A percentile compares a stretch with the other conserved stretches of the same genome.
These are phyloP conservation scores for Akabosia matsudoensis DNA, from an alignment of 1,140 invertebrate species.

Conservation along the genomic window DNA sequence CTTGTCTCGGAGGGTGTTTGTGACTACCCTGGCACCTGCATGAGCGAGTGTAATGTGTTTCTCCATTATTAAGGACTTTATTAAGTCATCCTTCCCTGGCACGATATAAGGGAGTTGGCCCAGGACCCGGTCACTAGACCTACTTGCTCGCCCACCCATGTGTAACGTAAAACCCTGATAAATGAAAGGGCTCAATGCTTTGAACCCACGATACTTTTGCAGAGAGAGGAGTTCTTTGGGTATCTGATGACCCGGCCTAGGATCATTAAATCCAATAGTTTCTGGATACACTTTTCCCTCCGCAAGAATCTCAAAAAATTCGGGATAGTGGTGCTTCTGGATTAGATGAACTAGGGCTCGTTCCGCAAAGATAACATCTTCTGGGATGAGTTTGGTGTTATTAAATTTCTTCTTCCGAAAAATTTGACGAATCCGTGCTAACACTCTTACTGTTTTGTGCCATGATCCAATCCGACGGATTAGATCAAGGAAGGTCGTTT, in stretches of 20 bases:
- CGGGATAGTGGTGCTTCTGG: not conserved
- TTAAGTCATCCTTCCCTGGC: constrained; percentile 48
- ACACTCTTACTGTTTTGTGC: not conserved
- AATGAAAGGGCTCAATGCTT: constrained; percentile 49
- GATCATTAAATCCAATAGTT: not conserved
- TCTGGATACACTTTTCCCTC: no score
- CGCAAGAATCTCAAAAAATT: not conserved
- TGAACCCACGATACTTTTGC: not conserved
- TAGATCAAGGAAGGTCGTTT: not conserved
- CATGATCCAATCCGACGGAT: not conserved
- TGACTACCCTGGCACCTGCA: constrained; percentile 45
- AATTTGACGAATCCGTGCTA: not conserved
- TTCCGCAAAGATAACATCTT: not conserved
- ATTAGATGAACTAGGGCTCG: not conserved
- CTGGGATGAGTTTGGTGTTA: not conserved
- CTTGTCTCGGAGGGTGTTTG: constrained; percentile 45
- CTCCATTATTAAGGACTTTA: constrained; percentile 48
- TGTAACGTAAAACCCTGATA: constrained; percentile 50
- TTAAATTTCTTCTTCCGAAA: not conserved
- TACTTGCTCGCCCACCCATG: constrained; percentile 51
- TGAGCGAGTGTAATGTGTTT: constrained; percentile 45
- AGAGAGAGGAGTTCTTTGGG: not conserved
- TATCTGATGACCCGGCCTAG: not conserved
- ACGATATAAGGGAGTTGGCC: constrained; percentile 52
- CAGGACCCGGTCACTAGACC: constrained; percentile 47